phyloP scores from a whole-genome alignment of 2,113 vertebrate genomes.

The Hyla sarda region DNA sequence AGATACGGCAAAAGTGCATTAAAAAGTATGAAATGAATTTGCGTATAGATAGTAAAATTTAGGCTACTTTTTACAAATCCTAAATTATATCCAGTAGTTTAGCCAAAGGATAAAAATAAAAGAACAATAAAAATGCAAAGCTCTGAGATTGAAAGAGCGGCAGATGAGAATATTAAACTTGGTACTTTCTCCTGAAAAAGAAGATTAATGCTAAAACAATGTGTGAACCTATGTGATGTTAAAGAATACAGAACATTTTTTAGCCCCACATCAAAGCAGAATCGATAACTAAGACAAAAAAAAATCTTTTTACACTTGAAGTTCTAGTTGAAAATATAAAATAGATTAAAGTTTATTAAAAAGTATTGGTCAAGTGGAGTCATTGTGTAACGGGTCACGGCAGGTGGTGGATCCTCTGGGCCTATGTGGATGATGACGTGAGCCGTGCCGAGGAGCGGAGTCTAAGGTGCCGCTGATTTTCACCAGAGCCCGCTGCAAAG shows the following conservation, averaged over 20 bases:
- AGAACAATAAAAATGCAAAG: constrained; percentile 57
- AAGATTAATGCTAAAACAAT: constrained; percentile 50
- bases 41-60: constrained; percentile 30
- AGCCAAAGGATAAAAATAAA: constrained; percentile 52
- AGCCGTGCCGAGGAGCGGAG: no score
- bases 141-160: constrained; percentile 37
- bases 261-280: neutral
- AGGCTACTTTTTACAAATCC: constrained; percentile 33
- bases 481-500: no score
- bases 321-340: neutral
- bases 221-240: neutral
- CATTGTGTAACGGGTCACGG: no score
- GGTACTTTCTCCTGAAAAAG: constrained; percentile 18
- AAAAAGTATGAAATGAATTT: constrained; percentile 42
- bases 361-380: neutral
- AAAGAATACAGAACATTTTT: neutral
- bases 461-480: no score
- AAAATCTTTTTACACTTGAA: neutral
- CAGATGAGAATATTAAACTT: constrained; percentile 49
- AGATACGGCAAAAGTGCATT: constrained; percentile 3
- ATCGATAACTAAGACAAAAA: neutral
- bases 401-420: no score
- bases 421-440: no score
- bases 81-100: constrained; percentile 37
- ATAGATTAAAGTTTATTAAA: neutral